Evolutionary conservation across 2,888 invertebrate species (phyloP), one percentile per base, ranked within the genome.

Genomic region (Chrysolina haemoptera): DNA sequence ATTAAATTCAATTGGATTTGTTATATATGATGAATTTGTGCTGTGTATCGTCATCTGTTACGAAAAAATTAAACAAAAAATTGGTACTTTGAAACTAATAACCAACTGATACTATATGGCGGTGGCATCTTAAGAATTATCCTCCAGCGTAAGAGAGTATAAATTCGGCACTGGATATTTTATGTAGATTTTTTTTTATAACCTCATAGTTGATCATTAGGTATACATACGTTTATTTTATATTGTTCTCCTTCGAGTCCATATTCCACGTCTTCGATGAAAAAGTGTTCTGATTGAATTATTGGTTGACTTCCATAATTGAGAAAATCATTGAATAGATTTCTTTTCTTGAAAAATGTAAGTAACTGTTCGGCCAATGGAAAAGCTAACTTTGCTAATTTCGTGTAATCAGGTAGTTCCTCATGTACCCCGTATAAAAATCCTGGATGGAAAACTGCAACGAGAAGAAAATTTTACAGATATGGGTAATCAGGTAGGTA

Each of bases 391-490:
- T 68, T 75, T 2, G 72, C 72, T 2, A 71, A 22, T 67, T 53
- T 35, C 8, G 72, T 59, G 48, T 69, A 70, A 8, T 11, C 18
- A 4, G 75, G 72, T 20, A 75, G 50, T 14, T 72, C 62, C 22
- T 16, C n/a, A 2, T 66, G 59, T 20, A 62, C 55, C 10, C 59
- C 75, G 40, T 72, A 16, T 14, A 66, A 16, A 48, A 75, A 75
- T 53, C 72, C 72, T 10, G 72, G 75, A 8, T 70, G 75, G 10
- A 63, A 69, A 46, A 67, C 75, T 75, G 40, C 46, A 67, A 70
- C 8, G 16, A 27, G 63, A 50, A 41, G 22, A n/a, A 22, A 18
- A 72, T 22, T 22, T 40, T 16, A 35, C 27, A 70, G 53, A 12
- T 40, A 40, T 50, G n/a, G 11, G 18, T n/a, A 2, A 12, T 55